These are phyloP conservation scores for Coelopa pilipes DNA, from an alignment of 2,888 invertebrate species.

Conservation along the genomic window DNA sequence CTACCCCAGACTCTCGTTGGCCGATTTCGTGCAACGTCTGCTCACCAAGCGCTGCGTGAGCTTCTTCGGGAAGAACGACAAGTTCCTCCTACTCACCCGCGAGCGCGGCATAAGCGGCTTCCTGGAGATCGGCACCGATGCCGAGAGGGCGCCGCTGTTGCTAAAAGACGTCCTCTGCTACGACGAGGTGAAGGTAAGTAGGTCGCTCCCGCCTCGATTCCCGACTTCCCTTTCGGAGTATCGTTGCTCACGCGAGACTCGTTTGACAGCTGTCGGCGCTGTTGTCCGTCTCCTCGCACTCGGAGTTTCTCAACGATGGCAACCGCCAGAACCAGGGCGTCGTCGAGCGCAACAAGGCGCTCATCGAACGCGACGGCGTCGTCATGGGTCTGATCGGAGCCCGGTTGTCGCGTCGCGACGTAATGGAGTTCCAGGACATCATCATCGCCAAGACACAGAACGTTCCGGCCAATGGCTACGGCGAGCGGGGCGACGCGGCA, in stretches of 20 bases:
- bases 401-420: conserved; percentile 66
- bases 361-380: conserved; percentile 68
- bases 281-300: conserved; percentile 70
- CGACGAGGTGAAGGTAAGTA: conserved; percentile 70
- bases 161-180: conserved; percentile 70
- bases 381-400: conserved; percentile 68
- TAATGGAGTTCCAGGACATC: conserved; percentile 71
- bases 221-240: background rate
- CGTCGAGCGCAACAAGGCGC: conserved; percentile 58
- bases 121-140: conserved; percentile 68
- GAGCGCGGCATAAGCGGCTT: conserved; percentile 68
- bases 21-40: conserved; percentile 69
- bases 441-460: conserved; percentile 69
- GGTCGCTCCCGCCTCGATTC: background rate
- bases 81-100: conserved; percentile 66
- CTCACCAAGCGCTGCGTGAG: conserved; percentile 69
- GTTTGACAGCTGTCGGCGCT: conserved; percentile 66
- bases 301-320: conserved; percentile 72
- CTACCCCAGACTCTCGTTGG: conserved; percentile 67
- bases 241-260: background rate
- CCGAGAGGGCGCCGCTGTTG: conserved; percentile 67
- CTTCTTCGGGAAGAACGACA: conserved; percentile 68
- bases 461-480: conserved; percentile 68
- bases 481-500: conserved; percentile 29
- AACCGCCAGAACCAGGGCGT: conserved; percentile 69